Conservation (phyloP, 2,113 vertebrate genomes). For the Odontophorus gujanensis region DNA sequence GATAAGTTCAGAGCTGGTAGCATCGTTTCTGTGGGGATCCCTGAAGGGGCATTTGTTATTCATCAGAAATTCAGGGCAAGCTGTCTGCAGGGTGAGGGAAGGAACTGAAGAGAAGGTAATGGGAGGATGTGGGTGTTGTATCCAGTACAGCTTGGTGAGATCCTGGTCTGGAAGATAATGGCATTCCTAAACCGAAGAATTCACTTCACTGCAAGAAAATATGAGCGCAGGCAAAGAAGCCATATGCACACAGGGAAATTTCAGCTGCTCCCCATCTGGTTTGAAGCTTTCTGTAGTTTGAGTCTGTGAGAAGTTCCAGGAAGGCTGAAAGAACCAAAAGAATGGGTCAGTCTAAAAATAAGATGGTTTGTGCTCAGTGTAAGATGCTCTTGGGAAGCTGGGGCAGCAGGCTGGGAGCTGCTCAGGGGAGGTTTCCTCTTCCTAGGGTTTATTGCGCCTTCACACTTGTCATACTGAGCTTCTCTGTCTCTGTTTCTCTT, state of each 20-base stretch:
- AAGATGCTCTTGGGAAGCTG: neutral
- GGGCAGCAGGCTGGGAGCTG: neutral
- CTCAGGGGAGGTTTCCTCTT: neutral
- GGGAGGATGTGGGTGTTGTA: neutral
- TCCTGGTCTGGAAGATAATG: neutral
- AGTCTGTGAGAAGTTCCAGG: neutral
- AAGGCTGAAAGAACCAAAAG: neutral
- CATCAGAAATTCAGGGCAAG: slow-evolving; percentile 28
- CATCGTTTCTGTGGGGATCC: neutral
- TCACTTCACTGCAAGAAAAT: neutral
- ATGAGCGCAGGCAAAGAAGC: neutral
- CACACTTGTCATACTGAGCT: neutral
- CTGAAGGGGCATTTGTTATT: neutral
- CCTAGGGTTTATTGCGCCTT: neutral
- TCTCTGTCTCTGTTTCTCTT: neutral
- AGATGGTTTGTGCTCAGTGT: neutral
- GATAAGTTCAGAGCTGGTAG: neutral
- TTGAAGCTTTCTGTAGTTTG: neutral
- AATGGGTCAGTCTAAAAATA: neutral
- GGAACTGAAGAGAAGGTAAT: neutral
- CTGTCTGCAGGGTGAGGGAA: neutral
- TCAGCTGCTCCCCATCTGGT: neutral
- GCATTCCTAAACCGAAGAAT: neutral
- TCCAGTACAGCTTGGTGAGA: neutral
- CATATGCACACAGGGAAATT: neutral